A percentile compares a stretch with the other conserved stretches of the same genome.
Conservation (phyloP, 2,113 vertebrate genomes). For the Notothenia coriiceps region DNA sequence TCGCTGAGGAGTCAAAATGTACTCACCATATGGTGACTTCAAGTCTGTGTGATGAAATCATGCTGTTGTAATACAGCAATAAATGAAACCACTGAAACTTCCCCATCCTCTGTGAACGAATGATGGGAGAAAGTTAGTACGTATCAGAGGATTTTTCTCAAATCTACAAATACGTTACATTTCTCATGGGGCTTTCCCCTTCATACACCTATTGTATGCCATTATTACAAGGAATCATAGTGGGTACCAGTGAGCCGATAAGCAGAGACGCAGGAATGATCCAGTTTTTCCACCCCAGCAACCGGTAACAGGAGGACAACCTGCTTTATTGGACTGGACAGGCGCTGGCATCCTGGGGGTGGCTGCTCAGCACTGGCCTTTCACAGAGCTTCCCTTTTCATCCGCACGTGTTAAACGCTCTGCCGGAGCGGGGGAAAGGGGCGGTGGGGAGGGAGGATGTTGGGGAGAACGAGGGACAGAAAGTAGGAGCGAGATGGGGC, state of each 20-base stretch:
- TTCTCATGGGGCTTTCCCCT: constrained; percentile 33
- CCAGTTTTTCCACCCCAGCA: constrained; percentile 63
- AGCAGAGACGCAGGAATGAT: constrained; percentile 61
- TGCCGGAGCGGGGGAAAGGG: constrained; percentile 66
- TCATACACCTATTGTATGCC: not conserved
- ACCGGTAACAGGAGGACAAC: constrained; percentile 73
- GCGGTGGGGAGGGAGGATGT: constrained; percentile 60
- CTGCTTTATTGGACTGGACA: constrained; percentile 89
- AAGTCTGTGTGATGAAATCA: constrained; percentile 36
- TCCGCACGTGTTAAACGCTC: constrained; percentile 82
- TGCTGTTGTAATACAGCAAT: not conserved
- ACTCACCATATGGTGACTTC: constrained; percentile 15
- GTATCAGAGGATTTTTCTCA: constrained; percentile 28
- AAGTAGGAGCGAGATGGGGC: constrained; percentile 60
- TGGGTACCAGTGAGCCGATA: constrained; percentile 36
- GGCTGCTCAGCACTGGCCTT: constrained; percentile 79
- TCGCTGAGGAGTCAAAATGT: constrained; percentile 37
- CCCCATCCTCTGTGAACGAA: not conserved
- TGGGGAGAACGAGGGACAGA: constrained; percentile 51
- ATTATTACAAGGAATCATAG: constrained; percentile 40
- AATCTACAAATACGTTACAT: constrained; percentile 24
- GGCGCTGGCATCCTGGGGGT: constrained; percentile 83
- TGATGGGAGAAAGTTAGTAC: constrained; percentile 46
- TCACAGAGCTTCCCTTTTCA: constrained; percentile 85
- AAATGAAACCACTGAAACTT: constrained; percentile 17